phyloP scores from a whole-genome alignment of 1,140 invertebrate genomes.

The Tetraneura akinire region DNA sequence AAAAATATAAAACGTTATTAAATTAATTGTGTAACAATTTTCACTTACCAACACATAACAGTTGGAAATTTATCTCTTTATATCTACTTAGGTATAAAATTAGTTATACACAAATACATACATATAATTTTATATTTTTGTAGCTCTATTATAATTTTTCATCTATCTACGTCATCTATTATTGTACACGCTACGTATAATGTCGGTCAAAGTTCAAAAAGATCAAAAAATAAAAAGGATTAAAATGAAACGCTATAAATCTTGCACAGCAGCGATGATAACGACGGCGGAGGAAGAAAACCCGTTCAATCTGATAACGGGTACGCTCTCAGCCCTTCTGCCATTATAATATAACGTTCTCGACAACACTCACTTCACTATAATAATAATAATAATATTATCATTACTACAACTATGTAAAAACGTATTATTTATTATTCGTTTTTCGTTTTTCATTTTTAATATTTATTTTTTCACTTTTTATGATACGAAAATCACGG shows the following conservation, averaged over 20 bases:
- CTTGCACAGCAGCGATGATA: conserved; percentile 11
- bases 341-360: not conserved
- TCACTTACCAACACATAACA: not conserved
- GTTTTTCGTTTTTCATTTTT: no score
- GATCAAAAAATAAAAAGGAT: conserved; percentile 8
- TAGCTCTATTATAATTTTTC: conserved; percentile 3
- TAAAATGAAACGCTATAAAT: conserved; percentile 4
- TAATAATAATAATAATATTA: conserved; percentile 16
- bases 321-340: conserved; percentile 12
- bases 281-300: conserved; percentile 19
- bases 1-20: not conserved
- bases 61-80: not conserved
- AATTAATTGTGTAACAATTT: not conserved
- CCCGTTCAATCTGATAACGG: conserved; percentile 30
- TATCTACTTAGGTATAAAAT: not conserved
- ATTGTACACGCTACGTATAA: not conserved
- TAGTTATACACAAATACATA: not conserved
- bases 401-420: not conserved
- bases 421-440: conserved; percentile 1
- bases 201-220: conserved; percentile 37
- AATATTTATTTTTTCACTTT: not conserved
- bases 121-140: not conserved
- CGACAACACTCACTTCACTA: not conserved
- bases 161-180: not conserved
- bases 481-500: not conserved